Conservation (phyloP, 2,888 invertebrate genomes). For the Acleris literana region DNA sequence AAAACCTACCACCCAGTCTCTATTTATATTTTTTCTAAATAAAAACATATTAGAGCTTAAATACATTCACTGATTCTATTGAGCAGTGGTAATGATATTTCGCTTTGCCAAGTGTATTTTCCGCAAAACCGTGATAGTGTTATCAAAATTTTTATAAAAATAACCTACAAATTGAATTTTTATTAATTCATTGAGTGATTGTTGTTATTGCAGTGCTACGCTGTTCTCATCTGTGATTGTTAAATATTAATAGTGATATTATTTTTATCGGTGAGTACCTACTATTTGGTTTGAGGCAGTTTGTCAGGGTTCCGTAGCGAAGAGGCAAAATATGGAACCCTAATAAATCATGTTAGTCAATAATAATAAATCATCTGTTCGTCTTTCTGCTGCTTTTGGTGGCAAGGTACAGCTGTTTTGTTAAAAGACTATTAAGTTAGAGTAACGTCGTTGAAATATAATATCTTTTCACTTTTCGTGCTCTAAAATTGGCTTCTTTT, state of each 20-base stretch:
- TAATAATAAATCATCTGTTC: too few relatives aligned
- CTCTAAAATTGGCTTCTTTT: too few relatives aligned
- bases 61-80: not conserved
- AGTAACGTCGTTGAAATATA: too few relatives aligned
- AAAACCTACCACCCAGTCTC: conserved; percentile 42
- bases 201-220: conserved; percentile 10
- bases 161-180: conserved; percentile 15
- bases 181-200: not conserved
- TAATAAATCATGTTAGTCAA: too few relatives aligned
- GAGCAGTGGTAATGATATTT: not conserved
- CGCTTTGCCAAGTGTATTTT: not conserved
- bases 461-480: too few relatives aligned
- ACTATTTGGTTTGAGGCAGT: not conserved
- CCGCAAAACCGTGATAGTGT: not conserved
- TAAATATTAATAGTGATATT: not conserved
- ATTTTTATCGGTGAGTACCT: not conserved
- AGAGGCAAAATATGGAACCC: too few relatives aligned
- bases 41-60: conserved; percentile 40
- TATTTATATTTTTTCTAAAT: conserved; percentile 53
- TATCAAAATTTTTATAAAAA: conserved; percentile 4
- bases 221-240: not conserved
- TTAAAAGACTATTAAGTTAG: too few relatives aligned
- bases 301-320: not conserved
- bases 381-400: too few relatives aligned
- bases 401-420: too few relatives aligned